Percentiles rank a stretch among this genome's conserved stretches.
These are phyloP conservation scores for Neomonachus schauinslandi DNA, from an alignment of 2,113 vertebrate genomes.

Conservation along the genomic window DNA sequence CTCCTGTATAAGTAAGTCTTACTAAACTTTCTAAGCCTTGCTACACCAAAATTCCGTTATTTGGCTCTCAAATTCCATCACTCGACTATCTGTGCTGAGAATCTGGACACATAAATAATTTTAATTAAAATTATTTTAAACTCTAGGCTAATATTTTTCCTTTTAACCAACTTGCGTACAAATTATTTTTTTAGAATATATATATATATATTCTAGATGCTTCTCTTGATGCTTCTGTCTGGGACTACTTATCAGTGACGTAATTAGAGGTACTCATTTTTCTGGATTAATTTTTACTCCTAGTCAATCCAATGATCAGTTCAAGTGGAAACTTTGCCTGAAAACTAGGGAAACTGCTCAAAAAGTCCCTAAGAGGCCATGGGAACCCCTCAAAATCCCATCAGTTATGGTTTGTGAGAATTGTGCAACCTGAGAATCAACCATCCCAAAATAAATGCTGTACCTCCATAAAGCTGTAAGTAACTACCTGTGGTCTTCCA, in stretches of 20 bases:
- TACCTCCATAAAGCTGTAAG: background rate
- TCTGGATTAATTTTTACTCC: slow-evolving; percentile 30
- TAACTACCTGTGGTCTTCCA: background rate
- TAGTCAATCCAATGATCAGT: background rate
- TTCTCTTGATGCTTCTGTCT: background rate
- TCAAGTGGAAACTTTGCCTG: background rate
- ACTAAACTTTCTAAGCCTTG: background rate
- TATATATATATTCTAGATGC: background rate
- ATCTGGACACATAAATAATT: background rate
- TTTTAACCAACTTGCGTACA: background rate
- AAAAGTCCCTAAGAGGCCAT: background rate
- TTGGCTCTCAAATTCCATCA: background rate
- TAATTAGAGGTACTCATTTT: background rate
- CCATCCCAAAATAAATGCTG: background rate
- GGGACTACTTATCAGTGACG: background rate
- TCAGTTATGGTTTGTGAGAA: background rate
- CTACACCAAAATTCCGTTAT: background rate
- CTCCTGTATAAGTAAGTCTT: background rate
- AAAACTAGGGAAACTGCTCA: background rate
- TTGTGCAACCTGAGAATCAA: slow-evolving; percentile 13
- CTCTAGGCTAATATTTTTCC: background rate
- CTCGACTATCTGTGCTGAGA: background rate
- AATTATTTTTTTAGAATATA: background rate
- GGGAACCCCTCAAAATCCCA: background rate
- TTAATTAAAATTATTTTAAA: slow-evolving; percentile 41